These are phyloP conservation scores for Oxyscelio sp. DNA, from an alignment of 2,888 invertebrate species.

Conservation along the genomic window DNA sequence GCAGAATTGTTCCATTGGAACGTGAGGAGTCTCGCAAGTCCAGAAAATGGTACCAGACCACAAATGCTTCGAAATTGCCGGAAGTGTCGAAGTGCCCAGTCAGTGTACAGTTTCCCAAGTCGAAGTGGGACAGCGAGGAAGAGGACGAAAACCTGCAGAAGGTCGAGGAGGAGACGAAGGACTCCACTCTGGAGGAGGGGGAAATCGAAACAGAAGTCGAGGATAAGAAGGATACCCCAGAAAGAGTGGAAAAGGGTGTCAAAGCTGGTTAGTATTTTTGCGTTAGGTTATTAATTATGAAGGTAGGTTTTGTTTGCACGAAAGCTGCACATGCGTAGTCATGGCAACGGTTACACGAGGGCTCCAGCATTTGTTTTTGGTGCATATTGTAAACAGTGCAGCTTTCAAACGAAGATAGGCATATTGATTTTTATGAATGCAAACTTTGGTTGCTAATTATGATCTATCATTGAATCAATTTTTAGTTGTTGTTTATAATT, in stretches of 20 bases:
- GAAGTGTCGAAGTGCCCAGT: constrained; percentile 72
- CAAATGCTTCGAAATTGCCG: constrained; percentile 70
- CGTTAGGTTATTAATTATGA: constrained; percentile 22
- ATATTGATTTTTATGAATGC: too few species aligned
- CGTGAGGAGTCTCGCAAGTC: constrained; percentile 77
- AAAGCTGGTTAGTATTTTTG: constrained; percentile 26
- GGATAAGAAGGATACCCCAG: constrained; percentile 34
- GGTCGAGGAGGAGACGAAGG: constrained; percentile 35
- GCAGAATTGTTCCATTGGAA: constrained; percentile 80
- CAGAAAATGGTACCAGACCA: constrained; percentile 83
- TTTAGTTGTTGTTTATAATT: too few species aligned
- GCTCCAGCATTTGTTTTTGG: neutral
- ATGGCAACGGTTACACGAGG: constrained; percentile 36
- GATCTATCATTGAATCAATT: neutral
- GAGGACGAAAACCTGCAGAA: constrained; percentile 42
- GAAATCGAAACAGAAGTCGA: constrained; percentile 59
- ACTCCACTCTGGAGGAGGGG: constrained; percentile 38
- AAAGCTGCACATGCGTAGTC: constrained; percentile 61
- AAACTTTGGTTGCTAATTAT: neutral
- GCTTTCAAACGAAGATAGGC: neutral
- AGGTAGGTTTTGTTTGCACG: constrained; percentile 19
- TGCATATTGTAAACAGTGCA: constrained; percentile 22
- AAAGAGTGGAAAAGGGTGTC: neutral
- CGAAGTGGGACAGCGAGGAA: constrained; percentile 86
- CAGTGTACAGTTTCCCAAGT: constrained; percentile 82